Base-by-base conservation (phyloP, 2,113 vertebrate genomes). In the Delphinapterus leucas region DNA sequence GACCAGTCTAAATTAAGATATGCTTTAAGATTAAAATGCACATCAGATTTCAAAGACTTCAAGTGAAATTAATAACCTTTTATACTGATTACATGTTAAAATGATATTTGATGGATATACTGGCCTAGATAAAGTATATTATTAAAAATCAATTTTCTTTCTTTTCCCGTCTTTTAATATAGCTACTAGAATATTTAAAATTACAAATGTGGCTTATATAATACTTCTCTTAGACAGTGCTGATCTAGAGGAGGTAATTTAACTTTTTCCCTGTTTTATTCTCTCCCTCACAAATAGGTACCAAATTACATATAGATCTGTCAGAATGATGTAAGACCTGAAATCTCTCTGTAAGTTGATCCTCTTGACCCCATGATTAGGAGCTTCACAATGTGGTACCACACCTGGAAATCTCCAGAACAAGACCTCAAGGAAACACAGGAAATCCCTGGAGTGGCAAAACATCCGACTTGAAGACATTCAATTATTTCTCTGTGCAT, bases 261-360 rank as follows among this genome's bases (percentile, higher is more conserved):
- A 93, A 93, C 49, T 47, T 90, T 95, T 93, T 79, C 20, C 65
- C 5, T 33, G n/a, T 70, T 93, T 76, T 93, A 95, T 77, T 71
- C 26, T 7, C 9, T 15, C 68, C n/a, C 53, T 60, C 83, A n/a
- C 21, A 90, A 89, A 96, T 90, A 95, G 38, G 80, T 97, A 96
- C 90, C 58, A 84, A 96, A 92, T 97, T 97, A 93, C 83, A 92
- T 67, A 89, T 76, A 53, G 77, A 95, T 81, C 74, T 96, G 92
- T 96, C 96, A 96, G 95, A 97, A 97, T 97, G 95, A 98, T 97
- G 76, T 95, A 97, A 85, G 53, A 87, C 38, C 86, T 93, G 80
- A 97, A 93, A 76, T 87, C 41, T 61, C 68, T 71, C 89, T 90
- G 97, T 96, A 97, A 97, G 13, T 61, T 96, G 92, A 98, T 96